Evolutionary conservation across 2,113 vertebrate species (phyloP), one percentile per base, ranked within the genome.

Genomic region (Microcebus griseorufus): DNA sequence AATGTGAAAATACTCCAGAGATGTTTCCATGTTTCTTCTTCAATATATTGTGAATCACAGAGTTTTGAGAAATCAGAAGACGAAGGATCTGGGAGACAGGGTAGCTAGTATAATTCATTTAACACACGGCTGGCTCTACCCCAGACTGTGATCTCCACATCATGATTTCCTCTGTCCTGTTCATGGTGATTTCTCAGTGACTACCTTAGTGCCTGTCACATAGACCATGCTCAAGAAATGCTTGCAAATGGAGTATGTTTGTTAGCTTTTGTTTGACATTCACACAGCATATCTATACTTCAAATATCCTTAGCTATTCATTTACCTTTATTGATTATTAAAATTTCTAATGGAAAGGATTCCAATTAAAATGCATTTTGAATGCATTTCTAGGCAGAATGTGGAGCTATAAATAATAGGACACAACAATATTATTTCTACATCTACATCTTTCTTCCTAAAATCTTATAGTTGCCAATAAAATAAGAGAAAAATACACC

Each of bases 281-380:
- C n/a, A 65, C 6, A 85, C 0, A 37, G 13, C 16, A 72, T 1
- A 72, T n/a, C 32, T 7, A 83, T 12, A 53, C 8, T 87, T 85
- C 37, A 90, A 34, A 70, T 82, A 70, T 32, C 14, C 20, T 62
- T 69, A 76, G 13, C 2, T 85, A 48, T n/a, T 11, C 10, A 62
- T 45, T 93, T 84, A 45, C 1, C 8, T 37, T 14, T 67, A 29
- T 27, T 60, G 53, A 60, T 87, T 84, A 64, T 85, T 93, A 87
- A 93, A 95, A 73, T 83, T n/a, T 86, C 62, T 83, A 6, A 55
- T 20, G 73, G 45, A 89, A 88, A 72, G 53, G 78, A 88, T 88
- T 76, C 22, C n/a, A 64, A 29, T 20, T 79, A 29, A 75, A 90
- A 84, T 72, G 13, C 2, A 1, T 55, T 37, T 73, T 81, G 27